Percentiles rank a stretch among this genome's conserved stretches.
These are phyloP conservation scores for Conus canariensis DNA, from an alignment of 2,888 invertebrate species.

Conservation along the genomic window DNA sequence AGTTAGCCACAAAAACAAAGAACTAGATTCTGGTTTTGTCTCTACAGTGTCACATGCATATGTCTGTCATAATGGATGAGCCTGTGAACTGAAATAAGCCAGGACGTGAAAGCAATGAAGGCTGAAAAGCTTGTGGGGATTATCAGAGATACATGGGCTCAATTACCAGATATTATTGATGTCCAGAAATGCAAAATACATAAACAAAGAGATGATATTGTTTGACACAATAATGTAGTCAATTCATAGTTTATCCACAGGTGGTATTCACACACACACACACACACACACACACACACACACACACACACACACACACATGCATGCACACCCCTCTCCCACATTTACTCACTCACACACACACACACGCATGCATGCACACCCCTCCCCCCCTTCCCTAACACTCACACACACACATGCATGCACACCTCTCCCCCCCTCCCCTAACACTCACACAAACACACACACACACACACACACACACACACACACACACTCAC, in stretches of 20 bases:
- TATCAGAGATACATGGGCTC: background rate
- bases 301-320: conserved; percentile 26
- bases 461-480: background rate
- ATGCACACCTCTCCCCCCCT: too few relatives aligned
- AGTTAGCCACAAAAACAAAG: too few relatives aligned
- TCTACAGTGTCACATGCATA: too few relatives aligned
- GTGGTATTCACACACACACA: background rate
- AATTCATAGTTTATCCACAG: background rate
- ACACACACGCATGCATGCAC: background rate
- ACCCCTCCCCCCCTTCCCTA: too few relatives aligned
- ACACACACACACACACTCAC: background rate
- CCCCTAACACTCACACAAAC: background rate
- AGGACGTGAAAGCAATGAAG: background rate
- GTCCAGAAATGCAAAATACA: conserved; percentile 23
- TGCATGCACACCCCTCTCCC: background rate
- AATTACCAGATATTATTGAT: conserved; percentile 36
- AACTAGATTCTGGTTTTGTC: too few relatives aligned
- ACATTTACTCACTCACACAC: background rate
- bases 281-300: conserved; percentile 22
- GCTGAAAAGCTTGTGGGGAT: background rate
- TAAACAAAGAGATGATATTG: background rate
- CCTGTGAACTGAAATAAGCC: background rate
- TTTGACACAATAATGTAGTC: background rate
- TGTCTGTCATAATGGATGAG: background rate
- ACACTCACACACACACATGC: background rate